Conservation (phyloP, 2,888 invertebrate genomes). For the Drosophila seclusa region DNA sequence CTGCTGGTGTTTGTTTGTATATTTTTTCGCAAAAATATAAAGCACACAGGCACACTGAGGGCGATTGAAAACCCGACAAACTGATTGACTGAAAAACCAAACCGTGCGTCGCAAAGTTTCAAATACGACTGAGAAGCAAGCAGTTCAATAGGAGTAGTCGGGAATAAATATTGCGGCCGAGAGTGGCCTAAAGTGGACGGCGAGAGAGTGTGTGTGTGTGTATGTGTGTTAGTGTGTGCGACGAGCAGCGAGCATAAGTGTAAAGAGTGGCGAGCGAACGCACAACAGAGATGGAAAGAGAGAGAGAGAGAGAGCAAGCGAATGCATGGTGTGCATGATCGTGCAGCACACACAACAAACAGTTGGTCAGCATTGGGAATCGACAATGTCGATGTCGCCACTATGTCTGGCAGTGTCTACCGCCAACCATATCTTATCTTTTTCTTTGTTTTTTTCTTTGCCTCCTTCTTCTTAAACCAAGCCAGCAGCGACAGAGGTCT, state of each 20-base stretch:
- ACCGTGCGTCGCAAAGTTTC: slow-evolving; percentile 77
- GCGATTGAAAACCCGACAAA: slow-evolving; percentile 53
- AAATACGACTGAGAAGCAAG: slow-evolving; percentile 73
- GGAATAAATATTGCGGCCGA: slow-evolving; percentile 52
- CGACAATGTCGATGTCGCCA: slow-evolving; percentile 80
- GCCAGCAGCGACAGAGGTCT: neutral
- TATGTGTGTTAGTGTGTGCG: neutral
- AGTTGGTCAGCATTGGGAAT: slow-evolving; percentile 50
- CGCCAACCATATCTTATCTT: slow-evolving; percentile 82
- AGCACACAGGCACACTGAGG: slow-evolving; percentile 19
- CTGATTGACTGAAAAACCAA: slow-evolving; percentile 48
- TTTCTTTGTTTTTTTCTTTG: slow-evolving; percentile 54
- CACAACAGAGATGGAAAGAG: slow-evolving; percentile 2
- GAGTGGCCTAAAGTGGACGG: slow-evolving; percentile 69
- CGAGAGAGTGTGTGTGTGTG: slow-evolving; percentile 16
- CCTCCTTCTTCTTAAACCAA: slow-evolving; percentile 29
- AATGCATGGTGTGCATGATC: slow-evolving; percentile 25
- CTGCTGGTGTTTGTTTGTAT: slow-evolving; percentile 13
- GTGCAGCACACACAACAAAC: slow-evolving; percentile 31
- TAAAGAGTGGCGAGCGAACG: slow-evolving; percentile 19
- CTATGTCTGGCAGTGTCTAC: slow-evolving; percentile 83
- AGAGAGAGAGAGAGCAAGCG: slow-evolving; percentile 6
- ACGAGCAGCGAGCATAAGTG: neutral
- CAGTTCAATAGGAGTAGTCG: slow-evolving; percentile 66
- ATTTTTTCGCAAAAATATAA: slow-evolving; percentile 24